phyloP scores from a whole-genome alignment of 2,797 vertebrate genomes.

The Monodelphis domestica region DNA sequence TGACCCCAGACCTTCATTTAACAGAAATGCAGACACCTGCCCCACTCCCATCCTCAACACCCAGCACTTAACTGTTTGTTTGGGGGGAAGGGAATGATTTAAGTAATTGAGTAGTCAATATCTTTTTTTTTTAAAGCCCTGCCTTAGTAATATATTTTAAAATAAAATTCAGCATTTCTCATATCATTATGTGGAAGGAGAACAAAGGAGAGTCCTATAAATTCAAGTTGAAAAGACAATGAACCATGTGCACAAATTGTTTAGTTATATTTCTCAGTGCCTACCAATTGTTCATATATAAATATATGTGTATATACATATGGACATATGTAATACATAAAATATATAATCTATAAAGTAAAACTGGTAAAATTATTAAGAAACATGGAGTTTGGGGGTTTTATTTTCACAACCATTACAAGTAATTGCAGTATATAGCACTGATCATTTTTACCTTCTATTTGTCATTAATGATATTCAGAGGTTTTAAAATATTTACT shows the following conservation, averaged over 20 bases:
- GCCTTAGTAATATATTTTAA: background rate
- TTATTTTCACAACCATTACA: background rate
- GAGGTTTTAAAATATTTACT: background rate
- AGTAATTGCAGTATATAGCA: background rate
- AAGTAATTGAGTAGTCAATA: background rate
- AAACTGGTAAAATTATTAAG: background rate
- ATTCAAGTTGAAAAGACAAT: constrained; percentile 45
- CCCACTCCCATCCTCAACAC: background rate
- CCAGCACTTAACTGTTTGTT: background rate
- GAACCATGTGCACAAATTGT: constrained; percentile 30
- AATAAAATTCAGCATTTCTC: background rate
- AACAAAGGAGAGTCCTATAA: background rate
- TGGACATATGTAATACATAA: no score
- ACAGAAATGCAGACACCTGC: background rate
- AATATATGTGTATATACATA: background rate
- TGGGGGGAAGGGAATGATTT: background rate
- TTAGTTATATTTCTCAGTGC: background rate
- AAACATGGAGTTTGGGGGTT: constrained; percentile 5
- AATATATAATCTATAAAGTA: background rate
- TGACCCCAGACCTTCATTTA: constrained; percentile 72
- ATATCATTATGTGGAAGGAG: background rate
- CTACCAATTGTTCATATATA: background rate
- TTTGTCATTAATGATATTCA: background rate
- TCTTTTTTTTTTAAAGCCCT: background rate
- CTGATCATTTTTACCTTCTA: background rate